phyloP scores from a whole-genome alignment of 2,797 vertebrate genomes.

The Sparus aurata region DNA sequence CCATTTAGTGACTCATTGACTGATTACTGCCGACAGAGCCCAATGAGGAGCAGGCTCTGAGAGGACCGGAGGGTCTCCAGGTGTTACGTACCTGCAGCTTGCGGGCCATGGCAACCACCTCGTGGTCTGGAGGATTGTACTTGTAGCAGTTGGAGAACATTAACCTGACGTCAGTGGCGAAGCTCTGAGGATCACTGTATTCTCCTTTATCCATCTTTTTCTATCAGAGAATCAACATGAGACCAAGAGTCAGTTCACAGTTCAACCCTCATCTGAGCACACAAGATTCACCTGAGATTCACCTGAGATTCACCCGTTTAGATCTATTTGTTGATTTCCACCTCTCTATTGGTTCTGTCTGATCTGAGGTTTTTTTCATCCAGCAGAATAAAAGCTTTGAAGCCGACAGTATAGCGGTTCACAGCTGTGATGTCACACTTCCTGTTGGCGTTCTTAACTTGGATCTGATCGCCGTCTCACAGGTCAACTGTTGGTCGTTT shows the following conservation, averaged over 20 bases:
- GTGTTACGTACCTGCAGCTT: constrained; percentile 79
- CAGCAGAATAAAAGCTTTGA: no score
- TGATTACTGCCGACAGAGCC: fast-evolving
- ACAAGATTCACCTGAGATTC: no score
- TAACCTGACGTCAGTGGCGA: constrained; percentile 96
- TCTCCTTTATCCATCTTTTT: constrained; percentile 97
- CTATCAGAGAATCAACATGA: constrained; percentile 75
- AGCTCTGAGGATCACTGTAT: constrained; percentile 94
- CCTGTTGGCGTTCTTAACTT: no score
- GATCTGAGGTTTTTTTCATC: no score
- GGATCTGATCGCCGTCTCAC: no score
- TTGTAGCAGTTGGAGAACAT: constrained; percentile 99
- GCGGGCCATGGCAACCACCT: constrained; percentile 93
- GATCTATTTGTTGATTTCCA: no score
- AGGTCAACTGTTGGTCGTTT: no score
- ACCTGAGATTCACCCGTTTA: no score
- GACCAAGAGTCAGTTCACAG: background rate
- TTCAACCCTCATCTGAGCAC: background rate
- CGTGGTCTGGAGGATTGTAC: constrained; percentile 97
- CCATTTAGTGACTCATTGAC: no score
- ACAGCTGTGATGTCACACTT: no score
- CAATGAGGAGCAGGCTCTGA: fast-evolving
- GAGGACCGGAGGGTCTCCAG: background rate
- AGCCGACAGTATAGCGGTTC: no score
- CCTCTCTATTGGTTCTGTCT: no score